Evolutionary conservation across 30 jellyfish, hydroid and myxozoan genomes (phyloP).

Genomic region (Hydra vulgaris): DNA sequence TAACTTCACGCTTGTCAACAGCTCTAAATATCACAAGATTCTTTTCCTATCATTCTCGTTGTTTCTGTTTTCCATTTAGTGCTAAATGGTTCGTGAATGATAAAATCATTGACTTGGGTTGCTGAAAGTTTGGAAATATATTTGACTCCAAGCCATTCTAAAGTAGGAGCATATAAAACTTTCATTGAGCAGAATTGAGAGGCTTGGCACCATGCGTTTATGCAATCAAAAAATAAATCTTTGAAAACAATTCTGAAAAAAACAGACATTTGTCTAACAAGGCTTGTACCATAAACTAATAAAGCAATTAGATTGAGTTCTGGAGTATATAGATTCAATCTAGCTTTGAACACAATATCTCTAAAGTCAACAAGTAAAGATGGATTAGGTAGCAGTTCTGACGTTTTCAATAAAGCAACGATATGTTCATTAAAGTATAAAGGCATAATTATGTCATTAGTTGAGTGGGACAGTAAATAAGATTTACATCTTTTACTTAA

Average conservation of each 20-base stretch:
- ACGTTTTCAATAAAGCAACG: background rate
- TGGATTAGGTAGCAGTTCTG: background rate
- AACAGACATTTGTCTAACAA: background rate
- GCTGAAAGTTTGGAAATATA: background rate
- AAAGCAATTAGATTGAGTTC: slow-evolving; percentile 1
- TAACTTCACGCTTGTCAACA: background rate
- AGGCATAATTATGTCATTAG: background rate
- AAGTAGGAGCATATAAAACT: slow-evolving; percentile 1
- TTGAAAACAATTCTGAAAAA: background rate
- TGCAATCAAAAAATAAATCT: background rate
- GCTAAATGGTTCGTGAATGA: background rate
- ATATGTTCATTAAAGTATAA: slow-evolving; percentile 4
- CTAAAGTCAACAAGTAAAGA: background rate
- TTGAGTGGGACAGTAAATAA: background rate
- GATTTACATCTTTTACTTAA: background rate
- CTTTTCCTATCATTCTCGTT: background rate
- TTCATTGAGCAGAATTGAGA: background rate
- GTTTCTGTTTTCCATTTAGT: background rate
- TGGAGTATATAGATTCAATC: background rate
- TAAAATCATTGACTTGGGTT: background rate
- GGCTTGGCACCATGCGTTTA: slow-evolving; percentile 10
- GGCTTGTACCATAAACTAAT: slow-evolving; percentile 2
- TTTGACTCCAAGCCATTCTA: slow-evolving; percentile 10
- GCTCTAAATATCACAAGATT: background rate
- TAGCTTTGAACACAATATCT: background rate